Base-by-base conservation (phyloP, 35 echinoderm and acorn worm species). In the Holothuria glaberrima region DNA sequence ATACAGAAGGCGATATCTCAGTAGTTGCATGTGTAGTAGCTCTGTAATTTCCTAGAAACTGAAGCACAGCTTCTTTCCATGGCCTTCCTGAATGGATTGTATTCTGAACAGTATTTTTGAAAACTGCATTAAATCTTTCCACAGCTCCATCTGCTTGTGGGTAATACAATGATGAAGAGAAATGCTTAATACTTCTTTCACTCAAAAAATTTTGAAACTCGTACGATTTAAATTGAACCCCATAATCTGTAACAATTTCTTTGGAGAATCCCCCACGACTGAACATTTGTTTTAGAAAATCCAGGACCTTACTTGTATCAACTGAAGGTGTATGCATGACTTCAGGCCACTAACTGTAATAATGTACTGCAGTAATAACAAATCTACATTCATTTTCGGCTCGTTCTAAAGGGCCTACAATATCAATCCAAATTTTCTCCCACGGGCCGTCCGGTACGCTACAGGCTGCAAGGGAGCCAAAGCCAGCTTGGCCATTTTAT, bases 341-440 rank as follows among this genome's bases (percentile, higher is more conserved):
- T 80, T 50, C 35, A 19, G 38, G 34, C 76, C 76, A 80, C 48
- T 0, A 7, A 30, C 21, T 80, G 22, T 52, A 54, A 44, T 21
- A 80, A 48, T 50, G 35, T 30, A 2, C 76, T n/a, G 28, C 28
- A 21, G 76, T 80, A 50, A 80, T 80, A 80, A 38, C 76, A 80
- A 7, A 80, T 21, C 76, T 80, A 80, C 33, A 80, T 80, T 80
- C 75, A 36, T 50, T 22, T 18, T 24, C 16, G 3, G 3, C 76
- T 30, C 22, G 17, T n/a, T 44, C 21, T 4, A 80, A 80, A 18
- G 76, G 76, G 45, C 76, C 34, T 30, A 80, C 76, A 80, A 80
- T 80, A 80, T 80, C 76, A 12, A 48, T 80, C 22, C 35, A 34
- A 18, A 80, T 80, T 80, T 80, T 24, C 17, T 80, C 44, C 41